phyloP scores from a whole-genome alignment of 2,113 vertebrate species.

The Tricholaema leucomelas region DNA sequence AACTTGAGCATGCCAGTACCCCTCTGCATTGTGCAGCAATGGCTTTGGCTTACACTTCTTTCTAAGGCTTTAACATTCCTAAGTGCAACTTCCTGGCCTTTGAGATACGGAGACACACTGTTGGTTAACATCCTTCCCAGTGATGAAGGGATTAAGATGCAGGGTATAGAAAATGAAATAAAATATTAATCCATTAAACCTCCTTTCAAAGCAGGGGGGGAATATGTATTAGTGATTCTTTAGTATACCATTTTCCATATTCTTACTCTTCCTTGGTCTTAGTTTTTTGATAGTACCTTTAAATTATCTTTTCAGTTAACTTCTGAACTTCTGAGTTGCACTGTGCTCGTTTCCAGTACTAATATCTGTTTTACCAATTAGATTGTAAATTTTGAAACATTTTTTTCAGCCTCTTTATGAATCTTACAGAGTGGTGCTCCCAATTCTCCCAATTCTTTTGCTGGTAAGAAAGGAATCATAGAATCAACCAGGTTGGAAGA shows the following conservation, averaged over 20 bases:
- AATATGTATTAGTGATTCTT: neutral
- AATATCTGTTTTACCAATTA: neutral
- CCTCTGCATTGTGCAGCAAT: neutral
- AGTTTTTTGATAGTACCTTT: neutral
- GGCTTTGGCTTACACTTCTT: neutral
- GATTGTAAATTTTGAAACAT: neutral
- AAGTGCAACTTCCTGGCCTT: neutral
- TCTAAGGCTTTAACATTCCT: neutral
- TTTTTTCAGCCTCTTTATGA: neutral
- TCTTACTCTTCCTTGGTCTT: neutral
- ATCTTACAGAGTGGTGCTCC: neutral
- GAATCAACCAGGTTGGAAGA: no score
- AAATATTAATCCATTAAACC: neutral
- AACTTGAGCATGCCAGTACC: neutral
- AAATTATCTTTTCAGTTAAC: neutral
- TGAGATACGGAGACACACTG: neutral
- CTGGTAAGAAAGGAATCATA: neutral
- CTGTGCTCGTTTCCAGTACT: neutral
- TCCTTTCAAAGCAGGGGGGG: neutral
- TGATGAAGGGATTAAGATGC: neutral
- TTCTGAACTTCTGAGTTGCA: neutral
- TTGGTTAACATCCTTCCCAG: neutral
- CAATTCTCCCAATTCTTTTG: neutral
- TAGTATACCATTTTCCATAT: neutral
- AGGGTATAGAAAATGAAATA: neutral